Evolutionary conservation across 2,888 invertebrate species (phyloP).

Genomic region (Caenorhabditis sinica): DNA sequence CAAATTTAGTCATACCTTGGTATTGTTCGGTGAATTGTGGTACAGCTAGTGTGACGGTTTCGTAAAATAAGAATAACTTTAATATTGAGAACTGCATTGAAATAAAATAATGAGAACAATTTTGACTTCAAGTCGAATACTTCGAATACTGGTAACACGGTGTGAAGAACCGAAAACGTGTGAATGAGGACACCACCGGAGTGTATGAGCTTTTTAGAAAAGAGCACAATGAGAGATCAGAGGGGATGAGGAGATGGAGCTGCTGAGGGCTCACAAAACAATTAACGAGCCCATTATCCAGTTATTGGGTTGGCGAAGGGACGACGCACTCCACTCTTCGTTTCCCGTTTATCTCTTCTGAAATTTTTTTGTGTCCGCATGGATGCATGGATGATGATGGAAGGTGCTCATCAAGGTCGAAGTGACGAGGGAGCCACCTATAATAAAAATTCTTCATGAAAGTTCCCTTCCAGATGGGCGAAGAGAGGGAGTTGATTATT

Average conservation of each 20-base stretch:
- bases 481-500: no score
- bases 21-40: conserved; percentile 60
- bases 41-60: conserved; percentile 46
- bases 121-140: not conserved
- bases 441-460: not conserved
- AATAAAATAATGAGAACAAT: not conserved
- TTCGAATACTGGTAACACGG: conserved; percentile 12
- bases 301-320: conserved; percentile 58
- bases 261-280: conserved; percentile 50
- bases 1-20: conserved; percentile 47
- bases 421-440: not conserved
- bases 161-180: conserved; percentile 3
- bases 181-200: conserved; percentile 37
- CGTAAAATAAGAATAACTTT: conserved; percentile 32
- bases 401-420: not conserved
- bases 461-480: not conserved
- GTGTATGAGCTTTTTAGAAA: conserved; percentile 53
- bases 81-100: conserved; percentile 38
- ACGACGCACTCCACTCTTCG: conserved; percentile 32
- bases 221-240: conserved; percentile 62
- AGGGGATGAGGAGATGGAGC: conserved; percentile 48
- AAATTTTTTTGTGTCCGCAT: conserved; percentile 32
- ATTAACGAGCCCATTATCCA: conserved; percentile 69
- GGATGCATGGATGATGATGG: not conserved
- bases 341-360: conserved; percentile 54